A percentile compares a stretch with the other conserved stretches of the same genome.
Conservation (phyloP, 2,888 invertebrate species). For the Oasisia sp. region DNA sequence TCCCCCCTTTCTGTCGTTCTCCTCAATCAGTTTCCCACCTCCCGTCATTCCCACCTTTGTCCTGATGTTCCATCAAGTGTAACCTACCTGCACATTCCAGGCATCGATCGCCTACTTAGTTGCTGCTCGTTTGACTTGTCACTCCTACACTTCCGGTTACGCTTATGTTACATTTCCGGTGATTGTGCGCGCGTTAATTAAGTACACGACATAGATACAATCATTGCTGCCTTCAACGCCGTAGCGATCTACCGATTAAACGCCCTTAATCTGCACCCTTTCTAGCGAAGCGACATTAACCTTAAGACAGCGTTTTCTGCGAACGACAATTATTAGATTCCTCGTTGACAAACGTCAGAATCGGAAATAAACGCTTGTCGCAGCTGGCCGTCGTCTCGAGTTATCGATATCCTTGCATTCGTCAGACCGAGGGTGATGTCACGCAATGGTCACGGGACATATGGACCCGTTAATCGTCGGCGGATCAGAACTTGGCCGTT, state of each 20-base stretch:
- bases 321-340: not conserved
- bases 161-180: not conserved
- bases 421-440: not conserved
- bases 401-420: not conserved
- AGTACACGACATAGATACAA: not conserved
- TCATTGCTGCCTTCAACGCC: not conserved
- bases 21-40: too few species aligned
- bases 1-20: too few species aligned
- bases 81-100: not conserved
- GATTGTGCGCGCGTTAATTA: not conserved
- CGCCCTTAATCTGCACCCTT: not conserved
- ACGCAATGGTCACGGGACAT: not conserved
- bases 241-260: not conserved
- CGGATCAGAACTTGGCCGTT: not conserved
- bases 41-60: too few species aligned
- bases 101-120: not conserved
- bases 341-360: not conserved
- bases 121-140: not conserved
- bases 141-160: not conserved
- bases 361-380: not conserved
- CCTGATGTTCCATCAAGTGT: too few species aligned
- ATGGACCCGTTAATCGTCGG: not conserved
- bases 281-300: not conserved
- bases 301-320: not conserved
- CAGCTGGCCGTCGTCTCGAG: not conserved